Base-by-base conservation (phyloP, 2,113 vertebrate genomes). In the Zapus hudsonius region DNA sequence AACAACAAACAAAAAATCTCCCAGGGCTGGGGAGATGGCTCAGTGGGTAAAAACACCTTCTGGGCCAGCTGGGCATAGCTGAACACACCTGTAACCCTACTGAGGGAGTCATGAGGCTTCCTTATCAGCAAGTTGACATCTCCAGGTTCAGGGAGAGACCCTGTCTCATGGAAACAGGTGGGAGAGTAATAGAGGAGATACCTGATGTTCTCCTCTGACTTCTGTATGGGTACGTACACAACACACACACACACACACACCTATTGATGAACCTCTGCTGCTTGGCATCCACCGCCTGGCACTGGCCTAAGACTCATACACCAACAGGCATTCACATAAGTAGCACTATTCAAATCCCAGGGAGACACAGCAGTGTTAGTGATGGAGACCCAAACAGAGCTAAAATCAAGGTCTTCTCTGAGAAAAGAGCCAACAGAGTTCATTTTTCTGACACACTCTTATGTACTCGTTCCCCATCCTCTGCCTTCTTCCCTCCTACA, bases 361-460 rank as follows among this genome's bases (percentile, higher is more conserved):
- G 3, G 29, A 42, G 57, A 25, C 78, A 67, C n/a, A 23, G 1
- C 15, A 29, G 11, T 6, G 23, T 22, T 40, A 20, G 52, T 40
- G 25, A 17, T 29, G 22, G 10, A 40, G 36, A 8, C 64, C 59
- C 0, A 0, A 5, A 10, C 2, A 29, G 19, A 36, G 3, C 4
- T 22, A 40, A 10, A 52, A 31, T 36, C 25, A 5, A 4, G 29
- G 25, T 85, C 74, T 55, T 92, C 66, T 80, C 87, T 44, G 74
- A 72, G 78, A 22, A 11, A 31, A 63, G 19, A 44, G 9, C 22
- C 10, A 12, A 8, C n/a, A n/a, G n/a, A n/a, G n/a, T n/a, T n/a
- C n/a, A n/a, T 9, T 5, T 40, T 10, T 7, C 8, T 44, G 70
- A 57, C 15, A 69, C 12, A 17, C n/a, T 75, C 31, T 57, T 36